A percentile compares a stretch with the other conserved stretches of the same genome.
phyloP scores from a whole-genome alignment of 2,888 invertebrate species.

The Notodonta ziczac region DNA sequence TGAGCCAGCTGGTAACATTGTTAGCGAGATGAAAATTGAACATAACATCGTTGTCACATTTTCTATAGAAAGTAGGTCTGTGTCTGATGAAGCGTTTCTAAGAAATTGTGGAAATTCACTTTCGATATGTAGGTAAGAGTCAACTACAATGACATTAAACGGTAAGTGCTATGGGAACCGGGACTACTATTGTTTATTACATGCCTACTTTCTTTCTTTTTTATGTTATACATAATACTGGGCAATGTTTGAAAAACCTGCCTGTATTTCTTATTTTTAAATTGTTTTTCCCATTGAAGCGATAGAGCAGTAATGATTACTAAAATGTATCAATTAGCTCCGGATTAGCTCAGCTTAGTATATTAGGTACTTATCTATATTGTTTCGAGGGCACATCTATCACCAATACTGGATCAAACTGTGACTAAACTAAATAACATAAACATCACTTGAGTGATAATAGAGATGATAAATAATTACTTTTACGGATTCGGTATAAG shows the following conservation, averaged over 20 bases:
- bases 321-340: no score
- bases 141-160: slow-evolving; percentile 43
- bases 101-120: slow-evolving; percentile 57
- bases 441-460: no score
- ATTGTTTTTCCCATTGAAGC: no score
- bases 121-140: slow-evolving; percentile 48
- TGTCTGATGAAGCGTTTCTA: slow-evolving; percentile 54
- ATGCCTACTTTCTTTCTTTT: slow-evolving; percentile 4
- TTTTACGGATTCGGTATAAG: not conserved
- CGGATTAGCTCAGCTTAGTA: no score
- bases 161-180: slow-evolving; percentile 51
- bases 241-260: no score
- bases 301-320: no score
- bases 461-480: no score
- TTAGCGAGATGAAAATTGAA: slow-evolving; percentile 43
- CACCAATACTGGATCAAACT: no score
- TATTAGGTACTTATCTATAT: no score
- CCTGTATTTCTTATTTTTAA: no score
- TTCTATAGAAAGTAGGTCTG: slow-evolving; percentile 67
- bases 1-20: slow-evolving; percentile 1
- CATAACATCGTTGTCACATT: slow-evolving; percentile 53
- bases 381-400: no score
- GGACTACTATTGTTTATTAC: slow-evolving; percentile 9
- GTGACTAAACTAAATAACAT: no score
- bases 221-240: not conserved